Evolutionary conservation across 2,113 vertebrate genomes (phyloP).

Genomic region (Meriones unguiculatus): DNA sequence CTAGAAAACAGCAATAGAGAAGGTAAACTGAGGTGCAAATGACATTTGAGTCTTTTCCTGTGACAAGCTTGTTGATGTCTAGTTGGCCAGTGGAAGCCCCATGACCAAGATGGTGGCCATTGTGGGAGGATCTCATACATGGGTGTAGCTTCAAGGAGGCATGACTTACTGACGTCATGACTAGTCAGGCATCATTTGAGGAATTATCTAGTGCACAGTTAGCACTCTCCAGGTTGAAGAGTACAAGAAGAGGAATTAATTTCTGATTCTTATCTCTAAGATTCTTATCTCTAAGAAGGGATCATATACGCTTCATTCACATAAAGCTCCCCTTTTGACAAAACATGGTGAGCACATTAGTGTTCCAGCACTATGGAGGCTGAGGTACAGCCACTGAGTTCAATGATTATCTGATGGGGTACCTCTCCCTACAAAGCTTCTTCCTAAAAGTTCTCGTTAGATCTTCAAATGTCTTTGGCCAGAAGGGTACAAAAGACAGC

Average conservation of each 20-base stretch:
- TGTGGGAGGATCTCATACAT: not conserved
- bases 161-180: not conserved
- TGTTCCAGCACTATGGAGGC: not conserved
- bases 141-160: not conserved
- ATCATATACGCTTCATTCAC: not conserved
- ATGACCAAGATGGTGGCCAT: not conserved
- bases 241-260: not conserved
- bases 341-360: too few species aligned
- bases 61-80: not conserved
- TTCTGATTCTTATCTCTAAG: not conserved
- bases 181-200: not conserved
- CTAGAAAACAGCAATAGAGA: not conserved
- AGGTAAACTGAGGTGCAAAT: not conserved
- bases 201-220: not conserved
- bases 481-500: not conserved
- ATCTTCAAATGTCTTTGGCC: constrained; percentile 21
- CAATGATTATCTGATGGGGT: not conserved
- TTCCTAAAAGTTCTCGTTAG: not conserved
- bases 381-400: not conserved
- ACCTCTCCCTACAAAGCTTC: not conserved
- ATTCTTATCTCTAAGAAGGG: not conserved
- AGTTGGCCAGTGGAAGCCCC: not conserved
- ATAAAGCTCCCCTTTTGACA: not conserved
- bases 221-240: not conserved
- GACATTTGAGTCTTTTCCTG: not conserved